Percentiles rank a stretch among this genome's conserved stretches.
Evolutionary conservation across 2,113 vertebrate species (phyloP).

Genomic region (Colossoma macropomum): DNA sequence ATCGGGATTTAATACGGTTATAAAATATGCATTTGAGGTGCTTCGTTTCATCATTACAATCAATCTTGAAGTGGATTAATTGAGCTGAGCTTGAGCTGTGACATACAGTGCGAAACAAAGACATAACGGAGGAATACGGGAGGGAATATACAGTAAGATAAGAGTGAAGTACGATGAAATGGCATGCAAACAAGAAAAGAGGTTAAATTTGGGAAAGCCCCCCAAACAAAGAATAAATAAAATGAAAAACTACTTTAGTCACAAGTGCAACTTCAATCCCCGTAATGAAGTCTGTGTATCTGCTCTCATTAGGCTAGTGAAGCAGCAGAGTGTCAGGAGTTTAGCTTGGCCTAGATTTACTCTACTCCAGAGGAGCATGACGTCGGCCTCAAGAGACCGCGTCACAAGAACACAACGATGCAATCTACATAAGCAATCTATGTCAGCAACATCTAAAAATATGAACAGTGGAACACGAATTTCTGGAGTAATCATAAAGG

Average conservation of each 20-base stretch:
- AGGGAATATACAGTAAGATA: background rate
- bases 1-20: background rate
- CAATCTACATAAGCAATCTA: conserved; percentile 7
- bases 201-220: background rate
- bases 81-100: background rate
- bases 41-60: conserved; percentile 31
- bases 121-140: background rate
- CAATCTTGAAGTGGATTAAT: background rate
- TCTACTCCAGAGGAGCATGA: background rate
- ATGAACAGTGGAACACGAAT: conserved; percentile 7
- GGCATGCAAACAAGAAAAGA: background rate
- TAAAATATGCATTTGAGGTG: conserved; percentile 25
- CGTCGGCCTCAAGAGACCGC: background rate
- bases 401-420: conserved; percentile 19
- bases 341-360: conserved; percentile 35
- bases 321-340: background rate
- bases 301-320: conserved; percentile 20
- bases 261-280: conserved; percentile 5
- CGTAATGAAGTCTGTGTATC: conserved; percentile 4
- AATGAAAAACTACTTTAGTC: conserved; percentile 18
- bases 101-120: conserved; percentile 4
- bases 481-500: background rate
- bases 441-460: conserved; percentile 33
- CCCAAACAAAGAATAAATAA: background rate
- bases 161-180: background rate